phyloP scores from a whole-genome alignment of 2,888 invertebrate genomes.

The Agrilus mali region DNA sequence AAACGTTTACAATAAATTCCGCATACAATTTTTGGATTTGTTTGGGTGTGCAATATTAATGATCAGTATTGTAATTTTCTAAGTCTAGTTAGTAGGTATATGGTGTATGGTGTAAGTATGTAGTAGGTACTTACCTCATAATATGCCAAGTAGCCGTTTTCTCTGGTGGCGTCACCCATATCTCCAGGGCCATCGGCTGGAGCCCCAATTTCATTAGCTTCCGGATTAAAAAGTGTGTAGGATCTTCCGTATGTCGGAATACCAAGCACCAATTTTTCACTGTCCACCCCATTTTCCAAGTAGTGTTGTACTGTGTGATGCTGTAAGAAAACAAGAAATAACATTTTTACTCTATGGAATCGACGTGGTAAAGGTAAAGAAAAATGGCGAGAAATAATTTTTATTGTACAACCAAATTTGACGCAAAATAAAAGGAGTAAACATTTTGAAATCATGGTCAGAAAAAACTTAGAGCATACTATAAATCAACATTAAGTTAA shows the following conservation, averaged over 20 bases:
- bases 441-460: too few species aligned
- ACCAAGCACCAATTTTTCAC: constrained; percentile 69
- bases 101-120: background rate
- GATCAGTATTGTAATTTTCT: too few species aligned
- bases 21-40: background rate
- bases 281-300: constrained; percentile 63
- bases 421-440: too few species aligned
- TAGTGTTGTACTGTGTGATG: constrained; percentile 79
- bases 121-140: constrained; percentile 55
- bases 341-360: too few species aligned
- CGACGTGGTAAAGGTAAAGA: too few species aligned
- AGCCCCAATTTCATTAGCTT: constrained; percentile 73
- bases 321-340: constrained; percentile 34
- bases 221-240: constrained; percentile 76
- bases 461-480: too few species aligned
- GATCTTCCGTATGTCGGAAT: constrained; percentile 86
- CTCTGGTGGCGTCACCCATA: constrained; percentile 81
- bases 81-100: too few species aligned
- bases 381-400: too few species aligned
- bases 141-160: constrained; percentile 86
- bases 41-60: background rate
- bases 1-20: background rate
- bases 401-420: too few species aligned
- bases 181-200: constrained; percentile 85
- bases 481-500: too few species aligned